Base-by-base conservation (phyloP, 2,888 invertebrate species). In the Hartigia nigra region DNA sequence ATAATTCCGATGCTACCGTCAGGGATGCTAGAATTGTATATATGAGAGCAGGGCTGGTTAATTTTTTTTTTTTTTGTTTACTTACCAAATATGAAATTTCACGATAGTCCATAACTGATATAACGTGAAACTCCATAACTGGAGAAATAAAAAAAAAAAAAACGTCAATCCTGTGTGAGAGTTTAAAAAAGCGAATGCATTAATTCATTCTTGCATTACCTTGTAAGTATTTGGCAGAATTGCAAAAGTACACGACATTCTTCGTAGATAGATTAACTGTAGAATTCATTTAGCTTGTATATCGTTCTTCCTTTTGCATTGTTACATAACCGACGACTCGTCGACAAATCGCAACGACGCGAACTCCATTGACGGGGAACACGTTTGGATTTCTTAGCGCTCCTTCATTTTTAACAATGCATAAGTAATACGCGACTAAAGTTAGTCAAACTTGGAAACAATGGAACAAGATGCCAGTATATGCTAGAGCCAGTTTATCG, bases 381-480 rank as follows among this genome's bases (percentile, higher is more conserved):
- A 55, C 55, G 55, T 23, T 55, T 55, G 55, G 55, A 55, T 55
- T 72, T 72, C 37, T 36, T 32, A 12, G 75, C 75, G 34, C 31
- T 36, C 72, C 32, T 76, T 35, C 76, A 74, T 37, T 37, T 76
- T 78, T 39, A 74, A 75, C 79, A 55, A 80, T 69, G 80, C 79
- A 74, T 78, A 70, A 80, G 70, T 72, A 72, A 76, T 72, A 76
- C 82, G 82, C 72, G 72, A 79, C 74, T 76, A 76, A 79, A 79
- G 76, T 76, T 79, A 79, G 55, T 76, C n/a, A 76, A 79, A 78
- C 78, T 82, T 80, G 79, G 83, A 77, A 77, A 84, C 83, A 82
- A 86, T 85, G 87, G 83, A 84, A 84, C 83, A 82, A 87, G 87
- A 90, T 90, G 90, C 90, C 90, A 90, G 90, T 90, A 89, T 89